These are phyloP conservation scores for Zingel zingel DNA, from an alignment of 2,113 vertebrate species.

Conservation along the genomic window DNA sequence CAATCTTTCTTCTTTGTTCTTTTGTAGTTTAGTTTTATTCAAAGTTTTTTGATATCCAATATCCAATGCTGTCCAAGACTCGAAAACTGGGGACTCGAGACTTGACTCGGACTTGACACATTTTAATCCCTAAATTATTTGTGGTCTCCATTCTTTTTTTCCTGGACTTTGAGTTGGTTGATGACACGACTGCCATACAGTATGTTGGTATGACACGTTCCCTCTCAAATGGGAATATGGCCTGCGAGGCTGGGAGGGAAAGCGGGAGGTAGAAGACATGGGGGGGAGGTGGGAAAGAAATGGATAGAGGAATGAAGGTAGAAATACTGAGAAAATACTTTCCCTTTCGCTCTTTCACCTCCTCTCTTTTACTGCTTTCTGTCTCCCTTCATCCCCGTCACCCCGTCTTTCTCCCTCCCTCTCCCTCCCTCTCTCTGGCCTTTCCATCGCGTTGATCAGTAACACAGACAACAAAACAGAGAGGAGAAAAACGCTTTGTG, in stretches of 20 bases:
- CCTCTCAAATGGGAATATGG: constrained; percentile 82
- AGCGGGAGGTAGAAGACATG: constrained; percentile 71
- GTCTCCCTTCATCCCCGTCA: constrained; percentile 9
- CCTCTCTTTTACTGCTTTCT: neutral
- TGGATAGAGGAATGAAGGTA: constrained; percentile 1
- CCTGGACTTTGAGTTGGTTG: no score
- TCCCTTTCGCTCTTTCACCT: neutral
- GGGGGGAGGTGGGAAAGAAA: constrained; percentile 39
- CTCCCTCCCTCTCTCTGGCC: constrained; percentile 75
- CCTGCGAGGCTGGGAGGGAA: constrained; percentile 63
- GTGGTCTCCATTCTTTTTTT: no score
- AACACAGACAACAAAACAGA: constrained; percentile 80
- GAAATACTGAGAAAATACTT: constrained; percentile 10
- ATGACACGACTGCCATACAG: constrained; percentile 64
- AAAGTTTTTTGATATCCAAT: no score
- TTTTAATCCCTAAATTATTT: no score
- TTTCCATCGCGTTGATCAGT: constrained; percentile 89
- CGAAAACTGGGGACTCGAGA: no score
- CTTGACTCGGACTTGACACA: no score
- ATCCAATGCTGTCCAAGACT: no score
- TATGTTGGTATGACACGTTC: constrained; percentile 73
- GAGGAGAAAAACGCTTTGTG: constrained; percentile 80
- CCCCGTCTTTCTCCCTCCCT: neutral
- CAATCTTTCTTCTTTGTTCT: no score
- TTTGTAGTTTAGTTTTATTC: no score